phyloP scores from a whole-genome alignment of 2,113 vertebrate species.

The Peucedramus taeniatus region DNA sequence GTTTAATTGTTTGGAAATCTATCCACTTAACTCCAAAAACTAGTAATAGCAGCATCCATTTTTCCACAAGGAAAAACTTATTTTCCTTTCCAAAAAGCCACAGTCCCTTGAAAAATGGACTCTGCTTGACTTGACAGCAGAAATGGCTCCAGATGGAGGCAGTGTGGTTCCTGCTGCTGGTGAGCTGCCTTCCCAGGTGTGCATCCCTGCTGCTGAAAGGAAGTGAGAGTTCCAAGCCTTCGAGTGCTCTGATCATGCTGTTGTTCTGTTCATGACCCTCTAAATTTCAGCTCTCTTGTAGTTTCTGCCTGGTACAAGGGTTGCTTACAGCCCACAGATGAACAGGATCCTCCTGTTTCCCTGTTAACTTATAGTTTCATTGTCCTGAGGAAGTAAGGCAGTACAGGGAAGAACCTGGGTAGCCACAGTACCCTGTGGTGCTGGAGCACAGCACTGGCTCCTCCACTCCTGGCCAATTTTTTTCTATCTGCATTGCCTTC shows the following conservation, averaged over 20 bases:
- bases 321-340: background rate
- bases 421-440: background rate
- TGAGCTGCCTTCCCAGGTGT: background rate
- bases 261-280: background rate
- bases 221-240: background rate
- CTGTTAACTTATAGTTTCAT: background rate
- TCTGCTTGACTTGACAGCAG: background rate
- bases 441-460: background rate
- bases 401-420: background rate
- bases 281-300: background rate
- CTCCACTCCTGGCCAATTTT: background rate
- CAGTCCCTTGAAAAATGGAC: background rate
- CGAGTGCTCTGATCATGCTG: background rate
- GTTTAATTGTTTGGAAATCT: background rate
- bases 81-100: background rate
- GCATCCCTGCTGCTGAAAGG: background rate
- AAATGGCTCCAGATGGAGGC: background rate
- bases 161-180: background rate
- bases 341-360: background rate
- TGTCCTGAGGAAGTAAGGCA: background rate
- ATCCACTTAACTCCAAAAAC: background rate
- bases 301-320: background rate
- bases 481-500: background rate
- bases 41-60: background rate
- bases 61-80: background rate